A percentile compares a stretch with the other conserved stretches of the same genome.
Evolutionary conservation across 2,888 invertebrate genomes (phyloP).

Genomic region (Metacarcinus magister): DNA sequence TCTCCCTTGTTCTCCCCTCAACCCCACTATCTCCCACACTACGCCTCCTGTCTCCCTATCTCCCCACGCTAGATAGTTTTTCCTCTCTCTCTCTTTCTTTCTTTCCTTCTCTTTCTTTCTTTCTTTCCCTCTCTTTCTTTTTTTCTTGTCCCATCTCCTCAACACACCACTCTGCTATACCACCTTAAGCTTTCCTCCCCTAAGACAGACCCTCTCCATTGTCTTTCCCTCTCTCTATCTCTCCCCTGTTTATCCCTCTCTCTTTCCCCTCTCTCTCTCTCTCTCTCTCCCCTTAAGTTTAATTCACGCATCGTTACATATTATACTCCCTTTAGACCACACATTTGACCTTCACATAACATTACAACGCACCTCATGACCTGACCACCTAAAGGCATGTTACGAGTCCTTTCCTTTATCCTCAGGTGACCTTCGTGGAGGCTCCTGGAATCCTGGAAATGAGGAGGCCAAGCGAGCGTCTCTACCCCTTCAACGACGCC

Average conservation of each 20-base stretch:
- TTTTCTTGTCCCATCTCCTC: not conserved
- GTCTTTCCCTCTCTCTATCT: not conserved
- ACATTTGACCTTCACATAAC: not conserved
- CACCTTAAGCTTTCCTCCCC: not conserved
- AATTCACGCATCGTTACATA: not conserved
- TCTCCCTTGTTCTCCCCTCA: not conserved
- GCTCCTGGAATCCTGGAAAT: constrained; percentile 98
- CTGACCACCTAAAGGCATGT: too few species aligned
- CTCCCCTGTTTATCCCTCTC: not conserved
- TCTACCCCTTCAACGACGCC: constrained; percentile 97
- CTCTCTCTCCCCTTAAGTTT: too few species aligned
- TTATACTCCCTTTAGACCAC: not conserved
- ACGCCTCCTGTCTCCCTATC: not conserved
- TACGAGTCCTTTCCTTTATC: constrained; percentile 67
- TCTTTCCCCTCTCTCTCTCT: not conserved
- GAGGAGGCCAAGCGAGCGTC: constrained; percentile 93
- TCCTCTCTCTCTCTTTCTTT: constrained; percentile 7
- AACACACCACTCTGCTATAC: too few species aligned
- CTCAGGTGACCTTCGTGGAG: constrained; percentile 96
- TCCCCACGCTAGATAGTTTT: not conserved
- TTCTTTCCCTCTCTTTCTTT: not conserved
- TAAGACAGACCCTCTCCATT: not conserved
- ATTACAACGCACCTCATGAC: not conserved
- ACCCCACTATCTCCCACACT: not conserved
- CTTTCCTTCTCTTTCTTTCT: not conserved